These are phyloP conservation scores for Myanophis thanlyinensis DNA, from an alignment of 2,113 vertebrate species.

Conservation along the genomic window DNA sequence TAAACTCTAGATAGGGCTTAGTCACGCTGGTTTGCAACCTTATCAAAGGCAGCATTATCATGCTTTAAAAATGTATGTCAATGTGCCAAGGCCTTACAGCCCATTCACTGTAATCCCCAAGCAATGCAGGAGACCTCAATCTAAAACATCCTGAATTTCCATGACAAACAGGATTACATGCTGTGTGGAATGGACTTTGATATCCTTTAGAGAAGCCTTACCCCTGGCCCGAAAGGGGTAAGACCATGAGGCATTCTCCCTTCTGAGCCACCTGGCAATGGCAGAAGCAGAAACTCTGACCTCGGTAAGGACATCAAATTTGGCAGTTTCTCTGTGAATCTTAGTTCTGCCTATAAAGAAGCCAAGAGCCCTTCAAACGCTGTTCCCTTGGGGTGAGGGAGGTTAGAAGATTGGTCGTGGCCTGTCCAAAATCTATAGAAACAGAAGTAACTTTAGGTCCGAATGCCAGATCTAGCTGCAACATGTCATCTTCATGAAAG, in stretches of 20 bases:
- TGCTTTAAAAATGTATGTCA: not conserved
- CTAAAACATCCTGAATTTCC: not conserved
- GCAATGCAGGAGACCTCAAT: not conserved
- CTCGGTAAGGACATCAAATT: not conserved
- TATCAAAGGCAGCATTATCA: not conserved
- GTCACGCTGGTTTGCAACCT: not conserved
- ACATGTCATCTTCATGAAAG: not conserved
- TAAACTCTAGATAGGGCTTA: not conserved
- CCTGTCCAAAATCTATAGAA: not conserved
- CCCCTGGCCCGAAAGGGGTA: not conserved
- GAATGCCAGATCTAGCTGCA: not conserved
- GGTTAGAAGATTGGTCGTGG: not conserved
- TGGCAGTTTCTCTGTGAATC: not conserved
- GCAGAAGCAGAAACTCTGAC: not conserved
- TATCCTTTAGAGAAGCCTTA: not conserved
- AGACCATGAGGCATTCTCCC: not conserved
- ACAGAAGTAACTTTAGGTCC: not conserved
- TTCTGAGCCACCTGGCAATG: not conserved
- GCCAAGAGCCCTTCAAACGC: not conserved
- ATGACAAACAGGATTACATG: not conserved
- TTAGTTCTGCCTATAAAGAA: not conserved
- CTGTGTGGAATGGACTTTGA: not conserved
- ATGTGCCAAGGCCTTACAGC: not conserved
- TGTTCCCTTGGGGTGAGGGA: not conserved
- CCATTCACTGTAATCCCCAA: not conserved